Conservation (phyloP, 2,797 vertebrate genomes). For the Manis pentadactyla region DNA sequence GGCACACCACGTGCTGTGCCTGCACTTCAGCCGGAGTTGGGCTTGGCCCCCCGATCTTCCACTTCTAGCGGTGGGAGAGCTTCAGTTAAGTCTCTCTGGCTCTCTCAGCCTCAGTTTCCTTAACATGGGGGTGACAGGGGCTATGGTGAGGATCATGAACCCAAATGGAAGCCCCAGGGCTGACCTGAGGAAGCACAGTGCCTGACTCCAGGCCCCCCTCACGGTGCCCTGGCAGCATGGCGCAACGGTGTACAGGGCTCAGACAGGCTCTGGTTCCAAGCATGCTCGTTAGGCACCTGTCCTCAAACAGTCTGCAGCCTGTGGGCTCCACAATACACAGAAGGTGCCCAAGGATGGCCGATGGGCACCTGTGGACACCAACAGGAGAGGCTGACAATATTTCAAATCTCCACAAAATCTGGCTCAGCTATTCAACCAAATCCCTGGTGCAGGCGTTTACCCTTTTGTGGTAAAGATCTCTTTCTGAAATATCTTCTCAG, state of each 20-base stretch:
- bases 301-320: neutral
- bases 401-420: neutral
- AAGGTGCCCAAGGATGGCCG: neutral
- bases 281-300: neutral
- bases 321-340: fast-evolving
- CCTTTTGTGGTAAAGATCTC: neutral
- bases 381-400: neutral
- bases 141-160: neutral
- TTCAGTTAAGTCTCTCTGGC: neutral
- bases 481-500: neutral
- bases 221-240: fast-evolving
- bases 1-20: fast-evolving
- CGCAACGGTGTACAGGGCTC: fast-evolving
- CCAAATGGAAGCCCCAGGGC: fast-evolving
- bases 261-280: fast-evolving
- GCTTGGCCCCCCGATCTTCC: neutral
- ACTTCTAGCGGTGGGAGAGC: neutral
- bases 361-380: fast-evolving
- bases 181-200: neutral
- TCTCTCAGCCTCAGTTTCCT: neutral
- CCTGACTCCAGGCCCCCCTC: neutral
- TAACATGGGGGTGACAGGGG: neutral
- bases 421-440: neutral
- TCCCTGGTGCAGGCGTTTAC: neutral
- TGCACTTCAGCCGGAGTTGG: neutral